Evolutionary conservation across 2,797 vertebrate species (phyloP).

Genomic region (Simalia tracyae): DNA sequence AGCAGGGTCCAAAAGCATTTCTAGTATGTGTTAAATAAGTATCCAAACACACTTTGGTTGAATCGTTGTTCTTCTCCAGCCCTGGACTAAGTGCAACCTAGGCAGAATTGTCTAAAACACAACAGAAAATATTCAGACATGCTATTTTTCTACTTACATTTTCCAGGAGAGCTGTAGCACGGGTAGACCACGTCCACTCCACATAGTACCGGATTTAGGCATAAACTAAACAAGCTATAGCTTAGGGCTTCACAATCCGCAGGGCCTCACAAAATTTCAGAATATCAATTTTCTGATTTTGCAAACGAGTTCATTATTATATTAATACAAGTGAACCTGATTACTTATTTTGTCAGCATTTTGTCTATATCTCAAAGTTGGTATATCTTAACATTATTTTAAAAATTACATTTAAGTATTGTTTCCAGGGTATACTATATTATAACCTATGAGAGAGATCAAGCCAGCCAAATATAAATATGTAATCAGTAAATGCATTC

Average conservation of each 20-base stretch:
- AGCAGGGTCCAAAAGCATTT: neutral
- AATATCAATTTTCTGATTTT: neutral
- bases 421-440: no score
- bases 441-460: no score
- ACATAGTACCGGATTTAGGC: neutral
- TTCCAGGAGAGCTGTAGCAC: neutral
- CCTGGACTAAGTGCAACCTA: neutral
- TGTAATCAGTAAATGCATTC: no score
- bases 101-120: neutral
- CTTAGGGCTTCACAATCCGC: neutral
- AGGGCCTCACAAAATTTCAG: neutral
- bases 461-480: no score
- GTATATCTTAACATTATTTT: no score
- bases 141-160: neutral
- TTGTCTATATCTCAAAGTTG: no score
- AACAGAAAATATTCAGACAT: neutral
- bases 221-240: neutral
- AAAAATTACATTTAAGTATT: no score
- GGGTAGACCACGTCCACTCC: neutral
- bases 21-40: neutral
- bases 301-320: neutral
- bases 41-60: neutral
- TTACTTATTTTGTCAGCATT: neutral
- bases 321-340: neutral
- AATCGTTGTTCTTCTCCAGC: neutral